Evolutionary conservation across 2,797 vertebrate genomes (phyloP).

Genomic region (Pitangus sulphuratus): DNA sequence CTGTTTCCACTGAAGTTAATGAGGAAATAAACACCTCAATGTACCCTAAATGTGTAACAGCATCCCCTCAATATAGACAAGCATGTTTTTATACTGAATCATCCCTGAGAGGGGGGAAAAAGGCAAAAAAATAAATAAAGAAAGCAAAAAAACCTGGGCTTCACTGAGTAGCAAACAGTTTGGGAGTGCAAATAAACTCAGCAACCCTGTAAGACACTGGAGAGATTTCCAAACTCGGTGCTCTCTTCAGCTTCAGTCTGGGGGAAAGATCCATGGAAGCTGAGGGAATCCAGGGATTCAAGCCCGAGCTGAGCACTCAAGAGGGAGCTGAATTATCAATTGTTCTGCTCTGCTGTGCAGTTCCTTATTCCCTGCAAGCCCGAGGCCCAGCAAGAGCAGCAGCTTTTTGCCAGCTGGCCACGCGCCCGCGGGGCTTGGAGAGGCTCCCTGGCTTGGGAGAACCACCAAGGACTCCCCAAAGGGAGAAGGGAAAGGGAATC

Average conservation of each 20-base stretch:
- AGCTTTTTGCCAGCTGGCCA: slow-evolving; percentile 49
- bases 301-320: neutral
- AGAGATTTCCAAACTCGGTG: neutral
- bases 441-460: neutral
- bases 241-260: neutral
- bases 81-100: neutral
- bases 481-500: slow-evolving; percentile 3
- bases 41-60: neutral
- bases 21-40: neutral
- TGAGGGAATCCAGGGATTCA: neutral
- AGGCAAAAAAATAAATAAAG: neutral
- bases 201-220: neutral
- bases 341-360: neutral
- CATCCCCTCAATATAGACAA: neutral
- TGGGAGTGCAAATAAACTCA: slow-evolving; percentile 24
- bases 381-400: neutral
- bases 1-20: neutral
- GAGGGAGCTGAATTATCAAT: slow-evolving; percentile 18
- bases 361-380: neutral
- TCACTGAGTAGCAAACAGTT: neutral
- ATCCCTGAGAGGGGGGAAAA: neutral
- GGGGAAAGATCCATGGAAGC: neutral
- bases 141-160: neutral
- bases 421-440: neutral
- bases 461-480: neutral